Base-by-base conservation (phyloP, 2,888 invertebrate species). In the Scotopteryx bipunctaria region DNA sequence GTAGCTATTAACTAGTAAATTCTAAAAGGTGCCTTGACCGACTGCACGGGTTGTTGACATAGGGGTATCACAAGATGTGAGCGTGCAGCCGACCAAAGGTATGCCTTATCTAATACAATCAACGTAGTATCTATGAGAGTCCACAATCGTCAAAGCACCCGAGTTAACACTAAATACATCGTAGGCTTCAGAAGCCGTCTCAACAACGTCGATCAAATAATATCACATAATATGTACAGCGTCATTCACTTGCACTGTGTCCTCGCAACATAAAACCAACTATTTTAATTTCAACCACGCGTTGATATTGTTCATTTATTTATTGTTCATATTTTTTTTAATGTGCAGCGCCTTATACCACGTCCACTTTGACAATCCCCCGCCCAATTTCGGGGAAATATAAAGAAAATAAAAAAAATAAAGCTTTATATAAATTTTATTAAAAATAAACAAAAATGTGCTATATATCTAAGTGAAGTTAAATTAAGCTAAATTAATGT, bases 71-170 rank as follows among this genome's bases (percentile, higher is more conserved):
- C 27, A 8, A 14, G 27, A 37, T 45, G 21, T n/a, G n/a, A n/a
- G 42, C 57, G 67, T 71, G 77, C 79, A 76, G 76, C 71, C 71
- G 71, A 67, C 70, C 67, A 64, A 66, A 77, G 77, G 67, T 57
- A 36, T 46, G 50, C 57, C 80, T 81, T 76, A 81, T 80, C 83
- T 85, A 88, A 78, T 85, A 86, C 85, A 85, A 85, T 82, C 75
- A 81, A 81, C 77, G 69, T 76, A 75, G 74, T 84, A 83, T 83
- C 86, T 88, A 88, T 83, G 78, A 85, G 82, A 85, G 78, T 88
- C 86, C 88, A 87, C 87, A 87, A 87, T 88, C 85, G 86, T 88
- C 86, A 87, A 90, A 90, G 90, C 90, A 90, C 90, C 90, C 86
- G 88, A 85, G 81, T 89, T 88, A 83, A 83, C 78, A 83, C 85